Percentiles rank a stretch among this genome's conserved stretches.
Conservation (phyloP, 2,797 vertebrate species). For the Typhlichthys subterraneus region DNA sequence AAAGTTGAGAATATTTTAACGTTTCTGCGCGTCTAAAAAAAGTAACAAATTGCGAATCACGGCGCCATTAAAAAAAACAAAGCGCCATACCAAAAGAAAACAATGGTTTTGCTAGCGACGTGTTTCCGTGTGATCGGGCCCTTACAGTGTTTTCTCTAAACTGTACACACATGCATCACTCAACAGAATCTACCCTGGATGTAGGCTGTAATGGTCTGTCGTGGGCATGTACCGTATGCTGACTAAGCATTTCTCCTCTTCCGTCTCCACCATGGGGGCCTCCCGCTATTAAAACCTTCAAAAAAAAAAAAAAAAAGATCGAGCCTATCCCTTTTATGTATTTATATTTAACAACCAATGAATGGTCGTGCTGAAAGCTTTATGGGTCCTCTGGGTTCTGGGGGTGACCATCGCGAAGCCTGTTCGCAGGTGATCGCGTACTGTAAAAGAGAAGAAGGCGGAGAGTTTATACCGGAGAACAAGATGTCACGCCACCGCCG, state of each 20-base stretch:
- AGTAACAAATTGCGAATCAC: no score
- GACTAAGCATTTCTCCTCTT: background rate
- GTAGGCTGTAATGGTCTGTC: no score
- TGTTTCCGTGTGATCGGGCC: background rate
- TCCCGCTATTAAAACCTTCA: constrained; percentile 35
- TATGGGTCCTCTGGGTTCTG: constrained; percentile 60
- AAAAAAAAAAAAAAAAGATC: constrained; percentile 32
- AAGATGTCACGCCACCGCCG: constrained; percentile 53
- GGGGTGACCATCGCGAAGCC: constrained; percentile 64
- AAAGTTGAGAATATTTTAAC: no score
- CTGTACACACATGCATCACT: no score
- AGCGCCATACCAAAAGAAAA: no score
- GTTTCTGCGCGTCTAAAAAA: no score
- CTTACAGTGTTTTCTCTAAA: no score
- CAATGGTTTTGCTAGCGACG: no score
- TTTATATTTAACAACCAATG: constrained; percentile 69
- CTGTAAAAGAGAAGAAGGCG: constrained; percentile 66
- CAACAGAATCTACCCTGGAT: no score
- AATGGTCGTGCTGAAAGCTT: constrained; percentile 69
- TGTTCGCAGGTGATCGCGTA: constrained; percentile 63
- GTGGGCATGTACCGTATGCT: no score
- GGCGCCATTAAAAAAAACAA: no score
- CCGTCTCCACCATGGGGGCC: constrained; percentile 14
- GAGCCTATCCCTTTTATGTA: constrained; percentile 57
- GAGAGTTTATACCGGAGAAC: constrained; percentile 58